phyloP scores from a whole-genome alignment of 2,113 vertebrate species.

The Ophiodon elongatus region DNA sequence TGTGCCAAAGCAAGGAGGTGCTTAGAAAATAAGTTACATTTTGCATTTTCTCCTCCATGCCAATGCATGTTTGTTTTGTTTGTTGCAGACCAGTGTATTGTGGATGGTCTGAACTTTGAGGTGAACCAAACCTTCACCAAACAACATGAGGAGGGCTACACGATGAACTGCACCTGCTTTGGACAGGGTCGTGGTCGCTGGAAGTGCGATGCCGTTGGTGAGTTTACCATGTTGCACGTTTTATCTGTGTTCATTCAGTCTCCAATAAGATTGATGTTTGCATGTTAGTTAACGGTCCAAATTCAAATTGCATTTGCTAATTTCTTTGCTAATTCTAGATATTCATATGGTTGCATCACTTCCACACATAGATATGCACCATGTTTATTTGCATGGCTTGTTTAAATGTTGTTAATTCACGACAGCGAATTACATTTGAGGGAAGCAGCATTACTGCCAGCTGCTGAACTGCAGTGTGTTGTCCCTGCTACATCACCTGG shows the following conservation, averaged over 20 bases:
- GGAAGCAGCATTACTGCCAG: not conserved
- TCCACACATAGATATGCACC: not conserved
- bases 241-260: not conserved
- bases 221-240: slow-evolving; percentile 59
- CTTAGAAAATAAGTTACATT: not conserved
- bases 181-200: slow-evolving; percentile 95
- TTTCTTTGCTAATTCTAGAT: not conserved
- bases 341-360: not conserved
- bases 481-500: not conserved
- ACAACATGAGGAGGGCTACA: slow-evolving; percentile 93
- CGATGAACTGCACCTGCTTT: slow-evolving; percentile 97
- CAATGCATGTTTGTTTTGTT: not conserved
- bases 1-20: not conserved
- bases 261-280: no score
- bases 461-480: not conserved
- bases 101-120: slow-evolving; percentile 92
- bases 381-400: not conserved
- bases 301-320: not conserved
- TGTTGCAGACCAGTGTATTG: slow-evolving; percentile 93
- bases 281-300: not conserved
- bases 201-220: slow-evolving; percentile 97
- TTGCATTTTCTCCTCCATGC: not conserved
- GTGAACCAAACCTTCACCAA: slow-evolving; percentile 97
- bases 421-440: not conserved
- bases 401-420: not conserved